A percentile compares a stretch with the other conserved stretches of the same genome.
These are phyloP conservation scores for Drosophila saltans DNA, from an alignment of 1,140 invertebrate genomes.

Conservation along the genomic window DNA sequence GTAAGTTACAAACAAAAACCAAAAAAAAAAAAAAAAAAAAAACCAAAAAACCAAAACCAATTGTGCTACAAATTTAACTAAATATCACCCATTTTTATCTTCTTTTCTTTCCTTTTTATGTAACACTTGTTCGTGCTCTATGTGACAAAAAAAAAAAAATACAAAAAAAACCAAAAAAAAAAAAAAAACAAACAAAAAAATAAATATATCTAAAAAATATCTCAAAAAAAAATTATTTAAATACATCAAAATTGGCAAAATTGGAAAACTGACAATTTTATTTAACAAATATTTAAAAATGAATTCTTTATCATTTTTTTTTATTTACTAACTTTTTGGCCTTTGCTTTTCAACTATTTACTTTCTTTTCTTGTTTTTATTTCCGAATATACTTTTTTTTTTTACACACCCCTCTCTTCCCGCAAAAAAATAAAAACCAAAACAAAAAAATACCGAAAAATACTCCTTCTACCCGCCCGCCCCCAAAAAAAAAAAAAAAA, in stretches of 20 bases:
- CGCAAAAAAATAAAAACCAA: slow-evolving; percentile 18
- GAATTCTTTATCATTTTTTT: slow-evolving; percentile 33
- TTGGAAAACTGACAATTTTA: slow-evolving; percentile 77
- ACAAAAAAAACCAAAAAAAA: slow-evolving; percentile 57
- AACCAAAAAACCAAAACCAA: slow-evolving; percentile 51
- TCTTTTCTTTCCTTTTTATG: slow-evolving; percentile 83
- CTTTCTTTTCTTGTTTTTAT: slow-evolving; percentile 30
- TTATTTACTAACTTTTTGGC: slow-evolving; percentile 43
- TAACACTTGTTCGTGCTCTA: slow-evolving; percentile 82
- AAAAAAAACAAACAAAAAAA: slow-evolving; percentile 31
- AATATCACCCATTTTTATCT: slow-evolving; percentile 83
- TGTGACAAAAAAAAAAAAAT: slow-evolving; percentile 65
- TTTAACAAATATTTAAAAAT: slow-evolving; percentile 48
- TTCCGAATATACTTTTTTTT: slow-evolving; percentile 37
- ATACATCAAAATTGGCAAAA: slow-evolving; percentile 79
- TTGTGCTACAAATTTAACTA: slow-evolving; percentile 77
- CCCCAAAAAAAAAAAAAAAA: slow-evolving; percentile 2
- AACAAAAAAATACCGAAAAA: slow-evolving; percentile 15
- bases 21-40: slow-evolving; percentile 43
- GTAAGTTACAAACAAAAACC: slow-evolving; percentile 56
- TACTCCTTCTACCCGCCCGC: slow-evolving; percentile 45
- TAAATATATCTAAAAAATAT: slow-evolving; percentile 42
- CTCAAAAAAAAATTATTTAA: slow-evolving; percentile 40
- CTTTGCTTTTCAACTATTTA: slow-evolving; percentile 32
- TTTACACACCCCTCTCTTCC: slow-evolving; percentile 52